Evolutionary conservation across 2,113 vertebrate species (phyloP).

Genomic region (Bombycilla garrulus): DNA sequence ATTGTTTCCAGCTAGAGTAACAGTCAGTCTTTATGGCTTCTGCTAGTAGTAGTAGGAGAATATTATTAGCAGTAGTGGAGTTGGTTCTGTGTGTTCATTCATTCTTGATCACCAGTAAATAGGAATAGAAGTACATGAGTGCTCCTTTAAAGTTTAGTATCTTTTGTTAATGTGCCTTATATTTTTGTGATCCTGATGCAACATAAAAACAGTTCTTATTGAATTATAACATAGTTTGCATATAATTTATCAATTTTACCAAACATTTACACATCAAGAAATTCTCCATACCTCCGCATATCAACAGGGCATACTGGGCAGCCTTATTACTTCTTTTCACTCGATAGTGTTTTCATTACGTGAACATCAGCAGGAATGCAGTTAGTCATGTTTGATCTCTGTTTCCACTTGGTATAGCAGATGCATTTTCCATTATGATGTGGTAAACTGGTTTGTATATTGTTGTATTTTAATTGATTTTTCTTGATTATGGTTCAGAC

Average conservation of each 20-base stretch:
- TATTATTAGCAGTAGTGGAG: constrained; percentile 13
- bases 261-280: neutral
- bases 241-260: neutral
- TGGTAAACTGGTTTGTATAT: neutral
- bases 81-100: constrained; percentile 6
- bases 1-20: constrained; percentile 62
- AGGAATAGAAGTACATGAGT: neutral
- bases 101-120: neutral
- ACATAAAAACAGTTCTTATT: neutral
- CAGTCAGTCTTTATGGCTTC: neutral
- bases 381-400: neutral
- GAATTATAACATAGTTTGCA: neutral
- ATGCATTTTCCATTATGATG: neutral
- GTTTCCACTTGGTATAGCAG: neutral
- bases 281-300: neutral
- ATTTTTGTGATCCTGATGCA: neutral
- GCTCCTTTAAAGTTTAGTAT: neutral
- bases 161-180: neutral
- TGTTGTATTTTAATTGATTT: neutral
- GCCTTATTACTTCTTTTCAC: neutral
- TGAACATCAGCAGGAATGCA: neutral
- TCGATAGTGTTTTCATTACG: neutral
- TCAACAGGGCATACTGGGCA: neutral
- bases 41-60: neutral
- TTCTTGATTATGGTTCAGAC: constrained; percentile 60